These are phyloP conservation scores for Echinops telfairi DNA, from an alignment of 2,113 vertebrate species.

Conservation along the genomic window DNA sequence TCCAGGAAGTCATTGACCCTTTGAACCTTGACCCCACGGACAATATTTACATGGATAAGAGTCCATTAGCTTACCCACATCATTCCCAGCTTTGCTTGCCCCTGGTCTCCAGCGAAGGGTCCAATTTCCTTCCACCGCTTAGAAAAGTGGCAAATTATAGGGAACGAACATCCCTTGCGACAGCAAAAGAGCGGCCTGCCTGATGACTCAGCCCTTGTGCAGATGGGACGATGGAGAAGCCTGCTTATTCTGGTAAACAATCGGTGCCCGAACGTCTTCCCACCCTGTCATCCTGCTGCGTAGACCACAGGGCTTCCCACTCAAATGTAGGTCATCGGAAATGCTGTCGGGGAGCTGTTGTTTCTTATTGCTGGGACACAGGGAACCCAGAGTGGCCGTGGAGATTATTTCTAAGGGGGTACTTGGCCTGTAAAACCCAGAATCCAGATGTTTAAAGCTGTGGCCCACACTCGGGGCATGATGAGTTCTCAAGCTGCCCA, in stretches of 20 bases:
- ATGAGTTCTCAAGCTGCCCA: background rate
- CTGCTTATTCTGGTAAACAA: constrained; percentile 29
- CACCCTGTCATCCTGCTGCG: constrained; percentile 30
- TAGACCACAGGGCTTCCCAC: constrained; percentile 44
- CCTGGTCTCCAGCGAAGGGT: constrained; percentile 55
- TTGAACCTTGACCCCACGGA: background rate
- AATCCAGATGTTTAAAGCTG: constrained; percentile 55
- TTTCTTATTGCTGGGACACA: constrained; percentile 38
- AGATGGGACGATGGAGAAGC: constrained; percentile 73
- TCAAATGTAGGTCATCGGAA: constrained; percentile 77
- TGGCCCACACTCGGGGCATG: background rate
- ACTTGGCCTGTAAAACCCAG: constrained; percentile 62
- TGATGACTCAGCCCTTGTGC: constrained; percentile 75
- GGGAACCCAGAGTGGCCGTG: constrained; percentile 61
- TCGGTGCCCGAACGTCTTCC: constrained; percentile 47
- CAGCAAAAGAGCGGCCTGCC: constrained; percentile 71
- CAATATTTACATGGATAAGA: background rate
- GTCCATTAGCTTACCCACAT: background rate
- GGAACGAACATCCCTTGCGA: constrained; percentile 74
- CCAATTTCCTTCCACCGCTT: constrained; percentile 73
- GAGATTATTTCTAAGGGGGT: constrained; percentile 68
- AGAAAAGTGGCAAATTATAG: constrained; percentile 76
- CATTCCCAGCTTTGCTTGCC: constrained; percentile 41
- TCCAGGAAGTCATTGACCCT: background rate
- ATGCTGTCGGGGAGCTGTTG: constrained; percentile 52